phyloP scores from a whole-genome alignment of 1,140 invertebrate species.

The Trissolcus basalis region DNA sequence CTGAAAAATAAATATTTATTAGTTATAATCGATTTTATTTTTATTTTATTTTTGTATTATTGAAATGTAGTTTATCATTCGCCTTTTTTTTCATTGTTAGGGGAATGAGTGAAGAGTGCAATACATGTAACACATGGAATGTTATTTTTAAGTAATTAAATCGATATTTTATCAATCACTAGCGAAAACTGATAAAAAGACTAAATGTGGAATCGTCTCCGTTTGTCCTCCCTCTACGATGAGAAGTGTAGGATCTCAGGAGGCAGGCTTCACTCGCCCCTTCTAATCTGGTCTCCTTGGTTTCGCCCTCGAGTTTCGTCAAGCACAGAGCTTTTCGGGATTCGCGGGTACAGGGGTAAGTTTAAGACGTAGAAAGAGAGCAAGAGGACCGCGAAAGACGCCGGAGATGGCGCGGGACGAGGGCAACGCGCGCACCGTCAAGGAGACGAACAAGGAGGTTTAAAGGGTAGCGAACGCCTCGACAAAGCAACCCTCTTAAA shows the following conservation, averaged over 20 bases:
- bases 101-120: no score
- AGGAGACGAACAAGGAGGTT: conserved; percentile 63
- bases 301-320: conserved; percentile 71
- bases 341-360: conserved; percentile 42
- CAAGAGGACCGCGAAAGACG: conserved; percentile 55
- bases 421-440: conserved; percentile 35
- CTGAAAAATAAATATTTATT: no score
- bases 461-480: conserved; percentile 74
- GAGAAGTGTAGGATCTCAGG: conserved; percentile 62
- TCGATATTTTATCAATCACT: no score
- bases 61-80: no score
- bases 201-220: conserved; percentile 20
- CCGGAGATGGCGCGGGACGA: conserved; percentile 17
- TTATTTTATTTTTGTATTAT: no score
- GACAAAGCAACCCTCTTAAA: conserved; percentile 76
- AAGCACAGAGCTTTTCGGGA: conserved; percentile 55
- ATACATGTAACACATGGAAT: no score
- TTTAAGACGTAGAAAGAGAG: conserved; percentile 56
- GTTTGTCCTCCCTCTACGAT: conserved; percentile 10
- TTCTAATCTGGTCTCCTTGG: conserved; percentile 77
- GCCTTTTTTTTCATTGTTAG: no score
- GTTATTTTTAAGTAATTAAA: no score
- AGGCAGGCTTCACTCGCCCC: conserved; percentile 62
- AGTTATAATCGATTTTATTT: no score
- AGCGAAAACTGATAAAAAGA: background rate